Conservation (phyloP, 37 sponge, comb jelly and placozoan genomes). For the Hexactinellida sp. region DNA sequence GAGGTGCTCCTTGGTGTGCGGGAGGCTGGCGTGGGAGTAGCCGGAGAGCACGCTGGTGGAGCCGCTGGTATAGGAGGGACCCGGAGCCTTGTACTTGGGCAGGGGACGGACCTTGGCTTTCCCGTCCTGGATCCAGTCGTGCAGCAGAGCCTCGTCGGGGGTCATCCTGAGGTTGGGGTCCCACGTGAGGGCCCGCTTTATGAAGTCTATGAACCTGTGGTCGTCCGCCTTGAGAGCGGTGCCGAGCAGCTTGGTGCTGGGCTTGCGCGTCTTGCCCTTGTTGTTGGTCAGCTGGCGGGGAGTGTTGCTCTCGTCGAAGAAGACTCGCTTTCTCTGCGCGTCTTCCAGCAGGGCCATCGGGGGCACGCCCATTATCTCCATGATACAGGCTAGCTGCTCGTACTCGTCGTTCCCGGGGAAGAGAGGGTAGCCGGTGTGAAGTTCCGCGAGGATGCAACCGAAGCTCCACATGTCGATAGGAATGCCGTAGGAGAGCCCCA, state of each 20-base stretch:
- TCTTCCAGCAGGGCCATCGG: conserved; percentile 39
- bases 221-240: conserved; percentile 87
- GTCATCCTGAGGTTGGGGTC: conserved; percentile 52
- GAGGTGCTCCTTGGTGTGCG: background rate
- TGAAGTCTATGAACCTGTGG: conserved; percentile 63
- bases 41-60: conserved; percentile 15
- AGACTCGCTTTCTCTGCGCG: conserved; percentile 68
- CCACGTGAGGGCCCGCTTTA: conserved; percentile 50
- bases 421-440: conserved; percentile 78
- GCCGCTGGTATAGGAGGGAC: conserved; percentile 1
- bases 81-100: conserved; percentile 20
- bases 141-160: conserved; percentile 51
- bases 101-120: conserved; percentile 14
- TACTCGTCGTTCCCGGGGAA: conserved; percentile 84
- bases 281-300: conserved; percentile 38
- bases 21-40: background rate
- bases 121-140: conserved; percentile 52
- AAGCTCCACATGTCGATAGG: conserved; percentile 87
- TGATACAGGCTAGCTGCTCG: conserved; percentile 79
- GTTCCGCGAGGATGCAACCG: conserved; percentile 76
- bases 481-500: conserved; percentile 72
- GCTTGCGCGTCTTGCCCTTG: conserved; percentile 66
- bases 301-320: conserved; percentile 44
- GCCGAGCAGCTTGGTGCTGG: conserved; percentile 67
- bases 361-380: conserved; percentile 63